Evolutionary conservation across 2,888 invertebrate genomes (phyloP), one percentile per base, ranked within the genome.

Genomic region (Fissipunctia ypsillon): DNA sequence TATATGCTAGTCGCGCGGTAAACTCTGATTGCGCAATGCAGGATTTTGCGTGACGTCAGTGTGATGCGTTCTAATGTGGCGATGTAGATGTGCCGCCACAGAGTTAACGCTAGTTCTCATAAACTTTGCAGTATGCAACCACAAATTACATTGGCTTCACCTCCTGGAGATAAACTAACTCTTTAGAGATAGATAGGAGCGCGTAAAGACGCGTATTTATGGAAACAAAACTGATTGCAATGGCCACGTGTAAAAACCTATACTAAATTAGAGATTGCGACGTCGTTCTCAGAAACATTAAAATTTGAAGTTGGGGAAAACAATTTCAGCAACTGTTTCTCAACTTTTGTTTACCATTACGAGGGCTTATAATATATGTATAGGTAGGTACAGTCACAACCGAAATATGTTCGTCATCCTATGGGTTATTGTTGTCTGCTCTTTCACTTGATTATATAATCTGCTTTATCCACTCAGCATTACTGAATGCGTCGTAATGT

Each of bases 51-150:
- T n/a, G n/a, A n/a, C n/a, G n/a, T n/a, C n/a, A n/a, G n/a, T n/a
- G n/a, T n/a, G n/a, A n/a, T n/a, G n/a, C n/a, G n/a, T n/a, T n/a
- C n/a, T n/a, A n/a, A n/a, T n/a, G n/a, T n/a, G n/a, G n/a, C n/a
- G n/a, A n/a, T n/a, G n/a, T n/a, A n/a, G n/a, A n/a, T n/a, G n/a
- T n/a, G n/a, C n/a, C n/a, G n/a, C n/a, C n/a, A n/a, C n/a, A n/a
- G 9, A 59, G 48, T 43, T 59, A 59, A 31, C 12, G 35, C 3
- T 22, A 59, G 25, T 43, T 74, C 28, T 48, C n/a, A 41, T 59
- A 22, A 43, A 73, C 31, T 52, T 73, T 19, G 73, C 16, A 72
- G 16, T 50, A 31, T 41, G 59, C 12, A 35, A 35, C 50, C 59
- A 16, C 31, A 35, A 59, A 41, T 1, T 41, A 25, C 31, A 59